Percentiles rank a stretch among this genome's conserved stretches.
phyloP scores from a whole-genome alignment of 2,113 vertebrate genomes.

The Triplophysa siluroides region DNA sequence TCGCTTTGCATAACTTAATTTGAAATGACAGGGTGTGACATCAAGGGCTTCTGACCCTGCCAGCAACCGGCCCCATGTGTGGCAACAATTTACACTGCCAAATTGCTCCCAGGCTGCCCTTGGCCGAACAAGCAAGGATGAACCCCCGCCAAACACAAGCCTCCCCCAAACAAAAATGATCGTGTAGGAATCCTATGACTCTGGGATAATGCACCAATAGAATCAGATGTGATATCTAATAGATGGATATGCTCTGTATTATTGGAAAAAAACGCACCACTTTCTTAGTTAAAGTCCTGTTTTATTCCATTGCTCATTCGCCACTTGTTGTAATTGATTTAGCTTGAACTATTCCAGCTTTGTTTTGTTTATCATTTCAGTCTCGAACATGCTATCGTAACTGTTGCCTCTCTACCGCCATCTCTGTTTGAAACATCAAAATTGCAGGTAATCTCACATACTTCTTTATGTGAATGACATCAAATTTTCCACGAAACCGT shows the following conservation, averaged over 20 bases:
- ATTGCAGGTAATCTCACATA: no score
- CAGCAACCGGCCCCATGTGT: slow-evolving; percentile 83
- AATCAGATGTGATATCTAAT: not conserved
- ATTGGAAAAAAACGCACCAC: no score
- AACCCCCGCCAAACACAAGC: slow-evolving; percentile 9
- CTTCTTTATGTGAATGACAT: no score
- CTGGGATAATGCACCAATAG: no score
- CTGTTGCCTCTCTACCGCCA: no score
- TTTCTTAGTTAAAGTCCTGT: no score
- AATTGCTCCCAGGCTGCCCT: slow-evolving; percentile 85
- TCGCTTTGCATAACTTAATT: slow-evolving; percentile 98
- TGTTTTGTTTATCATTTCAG: not conserved
- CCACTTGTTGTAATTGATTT: no score
- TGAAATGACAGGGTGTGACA: slow-evolving; percentile 97
- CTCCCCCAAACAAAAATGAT: slow-evolving; percentile 50
- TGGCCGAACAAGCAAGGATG: slow-evolving; percentile 50
- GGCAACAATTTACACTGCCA: slow-evolving; percentile 92
- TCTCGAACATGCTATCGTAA: not conserved
- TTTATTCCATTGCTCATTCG: not conserved
- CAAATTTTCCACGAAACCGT: no score
- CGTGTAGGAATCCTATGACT: not conserved
- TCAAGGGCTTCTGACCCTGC: slow-evolving; percentile 84
- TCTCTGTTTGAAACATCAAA: no score
- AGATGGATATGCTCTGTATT: no score
- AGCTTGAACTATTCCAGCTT: not conserved